Evolutionary conservation across 2,113 vertebrate species (phyloP).

Genomic region (Pungitius pungitius): DNA sequence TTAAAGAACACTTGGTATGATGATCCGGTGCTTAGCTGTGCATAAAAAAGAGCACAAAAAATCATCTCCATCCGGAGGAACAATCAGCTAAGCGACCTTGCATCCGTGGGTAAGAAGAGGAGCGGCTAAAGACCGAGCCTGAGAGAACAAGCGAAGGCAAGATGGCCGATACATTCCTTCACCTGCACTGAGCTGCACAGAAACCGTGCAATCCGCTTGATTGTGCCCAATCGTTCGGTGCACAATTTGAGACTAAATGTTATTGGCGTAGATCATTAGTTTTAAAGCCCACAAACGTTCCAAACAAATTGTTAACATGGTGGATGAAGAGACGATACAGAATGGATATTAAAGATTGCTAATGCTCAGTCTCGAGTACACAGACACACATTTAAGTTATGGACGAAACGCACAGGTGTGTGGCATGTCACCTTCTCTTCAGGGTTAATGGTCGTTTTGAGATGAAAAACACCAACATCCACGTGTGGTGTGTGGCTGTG

Average conservation of each 20-base stretch:
- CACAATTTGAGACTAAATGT: constrained; percentile 12
- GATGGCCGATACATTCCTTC: not conserved
- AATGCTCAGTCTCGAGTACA: not conserved
- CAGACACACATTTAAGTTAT: not conserved
- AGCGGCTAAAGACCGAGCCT: not conserved
- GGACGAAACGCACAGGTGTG: not conserved
- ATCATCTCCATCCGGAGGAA: constrained; percentile 11
- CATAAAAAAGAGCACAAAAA: constrained; percentile 7
- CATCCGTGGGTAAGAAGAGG: not conserved
- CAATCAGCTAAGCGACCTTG: constrained; percentile 6
- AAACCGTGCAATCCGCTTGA: not conserved
- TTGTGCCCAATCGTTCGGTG: not conserved
- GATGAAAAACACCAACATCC: not conserved
- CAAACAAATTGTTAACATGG: not conserved
- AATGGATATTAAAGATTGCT: constrained; percentile 29
- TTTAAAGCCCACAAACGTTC: not conserved
- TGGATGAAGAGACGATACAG: constrained; percentile 16
- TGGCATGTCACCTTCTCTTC: not conserved
- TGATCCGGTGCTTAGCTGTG: constrained; percentile 9
- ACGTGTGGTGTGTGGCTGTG: not conserved
- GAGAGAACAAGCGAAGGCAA: not conserved
- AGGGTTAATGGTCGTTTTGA: constrained; percentile 3
- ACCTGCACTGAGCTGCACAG: not conserved
- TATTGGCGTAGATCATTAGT: not conserved
- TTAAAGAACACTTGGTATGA: constrained; percentile 22